Conservation (phyloP, 2,113 vertebrate species). For the Strix aluco region DNA sequence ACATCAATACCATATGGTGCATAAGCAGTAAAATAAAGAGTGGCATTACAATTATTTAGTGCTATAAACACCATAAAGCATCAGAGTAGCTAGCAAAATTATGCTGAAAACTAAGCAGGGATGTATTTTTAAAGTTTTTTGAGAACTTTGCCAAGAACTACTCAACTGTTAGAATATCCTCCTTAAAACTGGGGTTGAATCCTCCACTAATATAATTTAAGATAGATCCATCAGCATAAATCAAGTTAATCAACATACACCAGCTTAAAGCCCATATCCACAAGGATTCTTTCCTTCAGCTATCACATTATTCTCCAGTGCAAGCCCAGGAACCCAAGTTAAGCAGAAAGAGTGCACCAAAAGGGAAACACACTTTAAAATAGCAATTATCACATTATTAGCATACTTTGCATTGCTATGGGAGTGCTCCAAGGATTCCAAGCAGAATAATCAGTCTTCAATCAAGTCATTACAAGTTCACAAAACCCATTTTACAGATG, state of each 20-base stretch:
- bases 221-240: background rate
- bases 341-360: background rate
- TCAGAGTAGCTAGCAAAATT: background rate
- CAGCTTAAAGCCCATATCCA: background rate
- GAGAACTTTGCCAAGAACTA: background rate
- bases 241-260: background rate
- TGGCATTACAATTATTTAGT: constrained; percentile 51
- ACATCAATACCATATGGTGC: constrained; percentile 12
- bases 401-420: background rate
- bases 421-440: background rate
- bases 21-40: constrained; percentile 25
- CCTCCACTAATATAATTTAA: background rate
- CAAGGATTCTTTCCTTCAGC: background rate
- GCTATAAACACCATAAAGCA: constrained; percentile 27
- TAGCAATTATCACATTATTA: background rate
- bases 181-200: background rate
- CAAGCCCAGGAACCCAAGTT: background rate
- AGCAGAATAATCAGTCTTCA: background rate
- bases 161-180: background rate
- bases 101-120: background rate
- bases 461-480: background rate
- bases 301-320: background rate
- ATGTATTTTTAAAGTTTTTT: background rate
- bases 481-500: background rate
- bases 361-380: background rate